Base-by-base conservation (phyloP, 2,888 invertebrate genomes). In the Philonicus albiceps region DNA sequence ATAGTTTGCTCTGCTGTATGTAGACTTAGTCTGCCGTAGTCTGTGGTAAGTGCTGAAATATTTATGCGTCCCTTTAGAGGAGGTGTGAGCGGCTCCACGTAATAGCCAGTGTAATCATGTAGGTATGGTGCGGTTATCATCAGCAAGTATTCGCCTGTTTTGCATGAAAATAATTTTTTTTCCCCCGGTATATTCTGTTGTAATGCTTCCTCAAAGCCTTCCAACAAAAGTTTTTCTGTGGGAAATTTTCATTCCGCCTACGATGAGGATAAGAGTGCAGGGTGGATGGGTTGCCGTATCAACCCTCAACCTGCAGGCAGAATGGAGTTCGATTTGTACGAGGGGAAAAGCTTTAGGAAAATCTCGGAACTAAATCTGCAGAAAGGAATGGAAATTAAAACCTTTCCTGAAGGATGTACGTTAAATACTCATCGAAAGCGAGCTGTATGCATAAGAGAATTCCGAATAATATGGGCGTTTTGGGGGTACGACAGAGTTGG, bases 361-460 rank as follows among this genome's bases (percentile, higher is more conserved):
- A 84, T 84, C 84, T 72, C n/a, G 22, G 19, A 73, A 27, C 37
- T 73, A 73, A 84, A 84, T 84, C 84, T 84, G 84, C 73, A 84
- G 55, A 73, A 84, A 73, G 84, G 84, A 84, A 84, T 84, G 84
- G 13, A 84, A 84, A 84, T 84, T 84, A 84, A 84, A 84, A 84
- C 84, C 43, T 84, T 73, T 84, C 84, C 84, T 84, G 43, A 22
- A 86, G 76, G 55, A 55, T 75, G 19, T 40, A 86, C 76, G 76
- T 76, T 76, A 86, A 86, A 86, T 86, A 86, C 86, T 86, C 86
- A 86, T 86, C 86, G 75, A 85, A 85, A 40, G 74, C 74, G 30
- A 43, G n/a, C 30, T 83, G 64, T 34, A 22, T 83, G 64, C 64
- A 83, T 55, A 34, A 83, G 81, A 64, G 81, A 49, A 84, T 84